Evolutionary conservation across 2,797 vertebrate species (phyloP).

Genomic region (Enoplosus armatus): DNA sequence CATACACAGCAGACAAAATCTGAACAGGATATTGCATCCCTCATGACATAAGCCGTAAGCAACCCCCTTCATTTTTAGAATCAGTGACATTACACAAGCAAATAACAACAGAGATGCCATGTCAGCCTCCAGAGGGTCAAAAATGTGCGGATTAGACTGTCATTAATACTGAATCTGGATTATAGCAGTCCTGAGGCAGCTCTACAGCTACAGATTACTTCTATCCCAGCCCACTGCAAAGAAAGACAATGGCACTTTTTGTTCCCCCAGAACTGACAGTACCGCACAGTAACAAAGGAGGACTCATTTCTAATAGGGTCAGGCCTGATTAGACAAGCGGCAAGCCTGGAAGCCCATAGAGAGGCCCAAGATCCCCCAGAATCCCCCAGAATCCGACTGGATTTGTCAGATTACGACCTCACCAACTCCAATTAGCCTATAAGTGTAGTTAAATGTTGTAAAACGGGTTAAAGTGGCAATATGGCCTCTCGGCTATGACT

Average conservation of each 20-base stretch:
- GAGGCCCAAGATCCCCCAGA: conserved; percentile 59
- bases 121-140: conserved; percentile 67
- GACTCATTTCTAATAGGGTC: conserved; percentile 81
- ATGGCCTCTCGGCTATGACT: not conserved
- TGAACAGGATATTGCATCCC: conserved; percentile 62
- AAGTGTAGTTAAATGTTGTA: conserved; percentile 38
- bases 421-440: conserved; percentile 63
- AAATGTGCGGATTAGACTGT: conserved; percentile 77
- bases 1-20: conserved; percentile 29
- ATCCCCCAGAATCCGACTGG: conserved; percentile 68
- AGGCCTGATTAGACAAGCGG: conserved; percentile 79
- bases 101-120: conserved; percentile 62
- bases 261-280: conserved; percentile 78
- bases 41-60: conserved; percentile 57
- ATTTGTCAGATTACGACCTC: conserved; percentile 75
- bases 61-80: conserved; percentile 36
- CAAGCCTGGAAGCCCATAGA: conserved; percentile 48
- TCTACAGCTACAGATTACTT: conserved; percentile 78
- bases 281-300: conserved; percentile 77
- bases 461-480: conserved; percentile 13
- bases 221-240: conserved; percentile 62
- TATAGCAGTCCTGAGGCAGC: conserved; percentile 80
- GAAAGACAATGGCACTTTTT: conserved; percentile 84
- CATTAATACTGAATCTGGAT: conserved; percentile 86
- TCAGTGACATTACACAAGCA: conserved; percentile 64